Evolutionary conservation across 2,888 invertebrate genomes (phyloP), one percentile per base, ranked within the genome.

Genomic region (Xanthorhoe designata): DNA sequence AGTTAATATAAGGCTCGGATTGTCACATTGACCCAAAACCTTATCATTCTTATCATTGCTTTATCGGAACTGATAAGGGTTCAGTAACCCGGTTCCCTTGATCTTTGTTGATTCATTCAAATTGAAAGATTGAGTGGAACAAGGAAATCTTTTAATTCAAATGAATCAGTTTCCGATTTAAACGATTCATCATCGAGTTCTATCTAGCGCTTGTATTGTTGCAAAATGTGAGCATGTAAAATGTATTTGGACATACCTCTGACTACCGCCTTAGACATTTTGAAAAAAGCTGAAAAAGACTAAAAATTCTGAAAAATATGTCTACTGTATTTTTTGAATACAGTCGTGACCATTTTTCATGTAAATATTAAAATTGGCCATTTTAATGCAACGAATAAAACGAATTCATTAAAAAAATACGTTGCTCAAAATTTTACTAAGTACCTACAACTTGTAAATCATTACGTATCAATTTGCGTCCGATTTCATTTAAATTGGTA

Each of bases 401-500:
- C 8, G 4, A 32, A 32, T 7, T 32, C 32, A 4, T 32, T 32
- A 0, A 32, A 32, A 32, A 32, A 32, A 6, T 24, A 38, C 9
- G 35, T 0, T 38, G 10, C 0, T 10, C 1, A 10, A 38, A 42
- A 10, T 42, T 42, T 42, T 2, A 42, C 7, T 10, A 50, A 24
- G 13, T 13, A 19, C 7, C 4, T 24, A 29, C 5, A n/a, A 35
- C 4, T 24, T 47, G 19, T 19, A 38, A 9, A 38, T 64, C 42
- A 38, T 38, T 38, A 56, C 38, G 24, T 61, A 15, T 45, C 32
- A 53, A 61, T 54, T 55, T 55, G 42, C 35, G 55, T 38, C 54
- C 59, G n/a, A 45, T 66, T 68, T 18, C 52, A 63, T 72, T 66
- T 61, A 61, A 69, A 71, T 68, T 68, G 61, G 61, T 47, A 24